These are phyloP conservation scores for Rhagonycha fulva DNA, from an alignment of 2,888 invertebrate species.

Conservation along the genomic window DNA sequence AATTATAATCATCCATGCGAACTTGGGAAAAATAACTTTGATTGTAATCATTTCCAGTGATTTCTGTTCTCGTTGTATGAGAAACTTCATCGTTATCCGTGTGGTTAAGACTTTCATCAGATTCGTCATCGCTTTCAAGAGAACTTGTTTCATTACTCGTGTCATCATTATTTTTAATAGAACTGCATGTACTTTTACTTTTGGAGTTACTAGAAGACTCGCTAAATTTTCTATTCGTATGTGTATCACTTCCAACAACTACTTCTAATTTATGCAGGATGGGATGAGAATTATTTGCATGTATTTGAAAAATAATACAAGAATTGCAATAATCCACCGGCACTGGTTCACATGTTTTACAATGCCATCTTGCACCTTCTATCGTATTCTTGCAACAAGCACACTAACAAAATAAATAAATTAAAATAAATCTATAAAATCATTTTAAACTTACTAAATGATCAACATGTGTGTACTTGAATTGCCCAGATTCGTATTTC, in stretches of 20 bases:
- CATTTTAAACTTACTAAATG: slow-evolving; percentile 51
- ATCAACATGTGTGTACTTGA: slow-evolving; percentile 52
- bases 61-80: background rate
- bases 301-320: slow-evolving; percentile 63
- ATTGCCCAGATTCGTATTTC: slow-evolving; percentile 45
- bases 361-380: slow-evolving; percentile 71
- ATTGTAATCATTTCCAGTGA: background rate
- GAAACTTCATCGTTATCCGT: background rate
- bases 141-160: slow-evolving; percentile 27
- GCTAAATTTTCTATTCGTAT: slow-evolving; percentile 9
- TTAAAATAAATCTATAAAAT: background rate
- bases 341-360: slow-evolving; percentile 62
- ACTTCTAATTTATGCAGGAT: slow-evolving; percentile 53
- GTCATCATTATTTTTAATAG: slow-evolving; percentile 24
- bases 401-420: slow-evolving; percentile 58
- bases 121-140: slow-evolving; percentile 20
- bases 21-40: background rate
- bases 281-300: slow-evolving; percentile 56
- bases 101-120: background rate
- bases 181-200: slow-evolving; percentile 13
- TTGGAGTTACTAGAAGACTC: slow-evolving; percentile 16
- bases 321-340: slow-evolving; percentile 68
- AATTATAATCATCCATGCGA: background rate
- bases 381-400: slow-evolving; percentile 68
- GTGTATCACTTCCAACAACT: slow-evolving; percentile 22